Percentiles rank a stretch among this genome's conserved stretches.
phyloP scores from a whole-genome alignment of 2,888 invertebrate genomes.

The Ophion ventricosus region DNA sequence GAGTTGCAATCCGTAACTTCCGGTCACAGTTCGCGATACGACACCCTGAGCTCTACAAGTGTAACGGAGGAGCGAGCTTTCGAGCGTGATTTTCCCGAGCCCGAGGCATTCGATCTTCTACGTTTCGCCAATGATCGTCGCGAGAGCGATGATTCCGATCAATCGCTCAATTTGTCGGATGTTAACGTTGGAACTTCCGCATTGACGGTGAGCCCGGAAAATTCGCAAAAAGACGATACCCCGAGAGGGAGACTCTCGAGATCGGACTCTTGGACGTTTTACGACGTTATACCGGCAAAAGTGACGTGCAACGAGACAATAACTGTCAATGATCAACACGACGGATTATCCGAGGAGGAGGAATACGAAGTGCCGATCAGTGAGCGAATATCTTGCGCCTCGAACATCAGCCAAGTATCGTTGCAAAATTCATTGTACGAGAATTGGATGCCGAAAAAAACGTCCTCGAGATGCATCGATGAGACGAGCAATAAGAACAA shows the following conservation, averaged over 20 bases:
- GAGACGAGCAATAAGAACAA: constrained; percentile 72
- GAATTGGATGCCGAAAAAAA: constrained; percentile 78
- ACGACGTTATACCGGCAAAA: constrained; percentile 80
- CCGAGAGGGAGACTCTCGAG: constrained; percentile 79
- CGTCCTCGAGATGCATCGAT: not conserved
- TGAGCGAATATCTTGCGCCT: constrained; percentile 70
- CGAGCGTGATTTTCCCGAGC: constrained; percentile 83
- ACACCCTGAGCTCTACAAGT: constrained; percentile 80
- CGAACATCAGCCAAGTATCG: constrained; percentile 73
- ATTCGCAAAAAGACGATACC: constrained; percentile 73
- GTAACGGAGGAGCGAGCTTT: constrained; percentile 69
- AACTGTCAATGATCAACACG: constrained; percentile 68
- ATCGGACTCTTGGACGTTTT: constrained; percentile 85
- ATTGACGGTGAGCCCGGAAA: constrained; percentile 53
- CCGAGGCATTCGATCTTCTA: constrained; percentile 76
- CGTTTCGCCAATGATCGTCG: constrained; percentile 73
- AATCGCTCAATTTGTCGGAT: constrained; percentile 73
- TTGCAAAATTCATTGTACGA: constrained; percentile 84
- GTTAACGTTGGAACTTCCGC: constrained; percentile 74
- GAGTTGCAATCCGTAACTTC: constrained; percentile 84
- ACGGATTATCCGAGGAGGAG: constrained; percentile 56
- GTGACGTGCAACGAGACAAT: constrained; percentile 70
- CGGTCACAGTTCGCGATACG: constrained; percentile 80
- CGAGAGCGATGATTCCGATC: constrained; percentile 72
- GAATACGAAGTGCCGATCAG: constrained; percentile 67